Evolutionary conservation across 2,797 vertebrate species (phyloP).

Genomic region (Iguana delicatissima): DNA sequence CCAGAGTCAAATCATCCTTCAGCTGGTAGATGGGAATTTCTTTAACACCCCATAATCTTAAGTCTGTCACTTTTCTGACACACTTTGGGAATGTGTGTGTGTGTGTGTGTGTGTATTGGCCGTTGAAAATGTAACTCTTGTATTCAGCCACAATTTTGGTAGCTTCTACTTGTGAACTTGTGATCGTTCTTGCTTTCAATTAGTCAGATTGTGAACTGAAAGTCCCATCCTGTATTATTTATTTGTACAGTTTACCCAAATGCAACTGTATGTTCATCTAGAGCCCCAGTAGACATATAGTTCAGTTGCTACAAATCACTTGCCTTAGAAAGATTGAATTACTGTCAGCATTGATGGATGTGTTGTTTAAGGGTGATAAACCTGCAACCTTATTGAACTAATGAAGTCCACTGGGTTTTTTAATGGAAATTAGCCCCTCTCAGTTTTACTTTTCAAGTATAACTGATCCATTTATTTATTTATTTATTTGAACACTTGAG

Average conservation of each 20-base stretch:
- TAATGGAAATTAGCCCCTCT: not conserved
- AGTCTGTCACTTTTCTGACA: not conserved
- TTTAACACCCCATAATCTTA: not conserved
- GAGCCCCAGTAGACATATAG: not conserved
- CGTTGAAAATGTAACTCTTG: not conserved
- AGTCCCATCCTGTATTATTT: not conserved
- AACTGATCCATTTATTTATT: not conserved
- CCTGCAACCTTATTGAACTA: not conserved
- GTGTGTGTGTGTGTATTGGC: not conserved
- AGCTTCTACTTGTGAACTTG: not conserved
- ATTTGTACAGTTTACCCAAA: not conserved
- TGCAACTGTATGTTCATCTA: not conserved
- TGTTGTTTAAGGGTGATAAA: not conserved
- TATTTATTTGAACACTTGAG: not conserved
- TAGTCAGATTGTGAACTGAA: not conserved
- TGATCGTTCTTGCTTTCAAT: not conserved
- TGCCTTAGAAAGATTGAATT: not conserved
- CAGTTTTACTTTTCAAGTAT: not conserved
- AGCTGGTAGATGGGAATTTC: not conserved
- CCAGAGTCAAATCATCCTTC: constrained; percentile 11
- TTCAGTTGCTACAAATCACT: not conserved
- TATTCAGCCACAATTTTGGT: not conserved
- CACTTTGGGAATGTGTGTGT: not conserved
- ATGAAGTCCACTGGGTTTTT: not conserved
- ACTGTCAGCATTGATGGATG: not conserved